Conservation (phyloP, 2,888 invertebrate species). For the Achlya flavicornis region DNA sequence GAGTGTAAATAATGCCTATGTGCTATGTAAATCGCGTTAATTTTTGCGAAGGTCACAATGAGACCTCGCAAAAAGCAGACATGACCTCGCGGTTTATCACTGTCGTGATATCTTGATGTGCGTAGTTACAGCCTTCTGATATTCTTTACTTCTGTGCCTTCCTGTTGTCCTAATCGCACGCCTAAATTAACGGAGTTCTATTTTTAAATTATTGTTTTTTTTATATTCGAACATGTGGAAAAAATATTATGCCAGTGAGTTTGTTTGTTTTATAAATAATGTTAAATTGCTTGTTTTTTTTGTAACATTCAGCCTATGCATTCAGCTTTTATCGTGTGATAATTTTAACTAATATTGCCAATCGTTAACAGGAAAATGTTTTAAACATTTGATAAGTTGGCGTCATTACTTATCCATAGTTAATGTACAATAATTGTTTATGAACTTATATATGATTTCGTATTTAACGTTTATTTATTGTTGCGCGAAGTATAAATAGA, state of each 20-base stretch:
- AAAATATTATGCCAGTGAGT: constrained; percentile 56
- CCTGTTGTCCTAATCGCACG: constrained; percentile 51
- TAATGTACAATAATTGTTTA: no score
- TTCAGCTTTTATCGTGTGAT: no score
- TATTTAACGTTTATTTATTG: no score
- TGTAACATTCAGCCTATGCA: neutral
- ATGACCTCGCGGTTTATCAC: constrained; percentile 76
- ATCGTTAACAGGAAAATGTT: neutral
- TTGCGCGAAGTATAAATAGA: no score
- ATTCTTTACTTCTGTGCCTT: constrained; percentile 59
- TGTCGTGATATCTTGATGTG: constrained; percentile 72
- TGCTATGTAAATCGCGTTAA: constrained; percentile 77
- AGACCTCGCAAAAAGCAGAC: constrained; percentile 75
- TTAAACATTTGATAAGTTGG: neutral
- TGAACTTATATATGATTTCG: no score
- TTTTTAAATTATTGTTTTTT: constrained; percentile 18
- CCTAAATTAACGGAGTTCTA: constrained; percentile 24
- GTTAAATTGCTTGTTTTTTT: neutral
- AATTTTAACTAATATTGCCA: neutral
- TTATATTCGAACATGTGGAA: constrained; percentile 43
- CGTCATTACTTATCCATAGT: no score
- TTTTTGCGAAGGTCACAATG: constrained; percentile 70
- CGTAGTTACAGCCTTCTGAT: constrained; percentile 65
- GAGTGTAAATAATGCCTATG: constrained; percentile 58
- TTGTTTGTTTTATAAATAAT: neutral